Conservation (phyloP, 2,113 vertebrate genomes). For the Sialia sialis region DNA sequence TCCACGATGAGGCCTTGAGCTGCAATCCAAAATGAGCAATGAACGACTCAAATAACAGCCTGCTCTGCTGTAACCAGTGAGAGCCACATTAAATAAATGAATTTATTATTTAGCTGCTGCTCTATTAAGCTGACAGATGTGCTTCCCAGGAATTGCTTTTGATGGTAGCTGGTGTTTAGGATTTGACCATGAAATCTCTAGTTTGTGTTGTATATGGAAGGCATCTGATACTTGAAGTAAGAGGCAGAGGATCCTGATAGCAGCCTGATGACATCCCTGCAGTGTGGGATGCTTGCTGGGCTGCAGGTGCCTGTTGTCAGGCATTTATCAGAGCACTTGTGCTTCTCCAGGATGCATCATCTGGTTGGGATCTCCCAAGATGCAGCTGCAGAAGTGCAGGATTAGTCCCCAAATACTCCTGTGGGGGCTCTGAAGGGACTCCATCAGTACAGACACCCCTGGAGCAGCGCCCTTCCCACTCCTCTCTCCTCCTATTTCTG, state of each 20-base stretch:
- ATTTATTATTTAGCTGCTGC: neutral
- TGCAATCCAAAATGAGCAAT: neutral
- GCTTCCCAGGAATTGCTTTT: neutral
- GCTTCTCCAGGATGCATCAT: neutral
- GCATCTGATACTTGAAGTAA: neutral
- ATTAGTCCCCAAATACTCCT: neutral
- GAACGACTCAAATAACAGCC: neutral
- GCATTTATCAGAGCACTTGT: accelerated
- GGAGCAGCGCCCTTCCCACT: neutral
- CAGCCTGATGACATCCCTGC: neutral
- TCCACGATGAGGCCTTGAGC: neutral
- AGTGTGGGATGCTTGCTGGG: neutral
- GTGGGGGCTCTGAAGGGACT: neutral
- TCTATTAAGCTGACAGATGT: accelerated
- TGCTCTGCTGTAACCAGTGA: neutral
- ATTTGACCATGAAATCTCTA: neutral
- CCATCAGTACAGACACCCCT: neutral
- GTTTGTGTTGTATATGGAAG: neutral
- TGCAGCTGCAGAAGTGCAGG: neutral
- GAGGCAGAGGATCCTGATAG: neutral
- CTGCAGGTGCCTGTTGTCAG: neutral
- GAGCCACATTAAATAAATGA: neutral
- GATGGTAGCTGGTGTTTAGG: neutral
- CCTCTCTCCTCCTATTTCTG: neutral
- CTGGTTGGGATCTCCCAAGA: neutral